A percentile compares a stretch with the other conserved stretches of the same genome.
phyloP scores from a whole-genome alignment of 2,797 vertebrate genomes.

The Hippoglossus hippoglossus region DNA sequence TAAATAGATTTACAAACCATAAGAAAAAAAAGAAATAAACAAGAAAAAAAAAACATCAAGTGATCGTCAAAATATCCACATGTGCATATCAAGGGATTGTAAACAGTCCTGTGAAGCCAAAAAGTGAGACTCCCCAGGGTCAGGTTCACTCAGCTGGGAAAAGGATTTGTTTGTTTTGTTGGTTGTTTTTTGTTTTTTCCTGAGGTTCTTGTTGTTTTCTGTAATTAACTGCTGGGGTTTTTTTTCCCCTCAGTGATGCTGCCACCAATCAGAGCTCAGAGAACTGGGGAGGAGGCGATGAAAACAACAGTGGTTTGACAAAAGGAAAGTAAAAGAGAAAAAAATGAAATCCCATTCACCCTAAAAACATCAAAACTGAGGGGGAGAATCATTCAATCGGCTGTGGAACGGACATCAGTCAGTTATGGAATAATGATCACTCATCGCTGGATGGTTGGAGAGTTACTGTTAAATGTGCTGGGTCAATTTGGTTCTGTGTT shows the following conservation, averaged over 20 bases:
- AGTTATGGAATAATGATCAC: conserved; percentile 11
- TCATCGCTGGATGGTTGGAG: conserved; percentile 11
- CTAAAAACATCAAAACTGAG: conserved; percentile 34
- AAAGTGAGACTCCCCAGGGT: conserved; percentile 56
- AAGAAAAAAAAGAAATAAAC: conserved; percentile 77
- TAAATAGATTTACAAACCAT: conserved; percentile 89
- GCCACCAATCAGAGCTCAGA: conserved; percentile 62
- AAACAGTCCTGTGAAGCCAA: conserved; percentile 81
- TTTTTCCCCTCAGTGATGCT: conserved; percentile 47
- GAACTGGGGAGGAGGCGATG: conserved; percentile 31
- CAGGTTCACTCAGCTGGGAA: conserved; percentile 51
- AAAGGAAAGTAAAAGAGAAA: conserved; percentile 5
- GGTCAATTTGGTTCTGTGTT: conserved; percentile 23
- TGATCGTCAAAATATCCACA: conserved; percentile 81
- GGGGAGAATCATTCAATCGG: conserved; percentile 14
- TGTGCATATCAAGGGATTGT: conserved; percentile 83
- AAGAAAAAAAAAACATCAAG: conserved; percentile 69
- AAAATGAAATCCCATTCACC: conserved; percentile 43
- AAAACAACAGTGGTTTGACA: conserved; percentile 56
- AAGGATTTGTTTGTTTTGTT: conserved; percentile 56
- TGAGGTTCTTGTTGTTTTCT: conserved; percentile 72
- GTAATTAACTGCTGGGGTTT: conserved; percentile 54
- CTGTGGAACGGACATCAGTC: conserved; percentile 2
- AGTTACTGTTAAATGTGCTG: conserved; percentile 4
- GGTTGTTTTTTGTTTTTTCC: conserved; percentile 53